These are phyloP conservation scores for Acronicta leporina DNA, from an alignment of 2,888 invertebrate species.

Conservation along the genomic window DNA sequence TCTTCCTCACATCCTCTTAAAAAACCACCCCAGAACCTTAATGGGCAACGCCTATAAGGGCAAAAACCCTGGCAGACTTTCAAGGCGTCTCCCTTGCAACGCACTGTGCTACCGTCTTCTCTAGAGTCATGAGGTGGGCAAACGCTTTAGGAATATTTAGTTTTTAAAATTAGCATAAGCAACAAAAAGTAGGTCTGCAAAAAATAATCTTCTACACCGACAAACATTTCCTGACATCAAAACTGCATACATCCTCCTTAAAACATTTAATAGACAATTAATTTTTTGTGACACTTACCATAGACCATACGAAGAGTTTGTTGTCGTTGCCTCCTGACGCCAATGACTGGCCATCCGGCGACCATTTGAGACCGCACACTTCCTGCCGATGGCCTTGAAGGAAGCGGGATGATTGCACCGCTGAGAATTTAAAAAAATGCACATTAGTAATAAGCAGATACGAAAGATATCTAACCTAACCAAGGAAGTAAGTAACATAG, in stretches of 20 bases:
- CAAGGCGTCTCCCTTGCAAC: no score
- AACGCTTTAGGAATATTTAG: no score
- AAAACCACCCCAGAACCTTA: no score
- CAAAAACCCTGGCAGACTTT: no score
- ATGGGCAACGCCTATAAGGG: no score
- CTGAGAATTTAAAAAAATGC: conserved; percentile 70
- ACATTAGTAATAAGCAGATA: conserved; percentile 1
- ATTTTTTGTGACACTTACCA: conserved; percentile 74
- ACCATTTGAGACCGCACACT: conserved; percentile 99
- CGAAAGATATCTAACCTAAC: no score
- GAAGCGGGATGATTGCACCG: conserved; percentile 92
- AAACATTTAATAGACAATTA: conserved; percentile 24
- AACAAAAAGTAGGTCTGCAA: no score
- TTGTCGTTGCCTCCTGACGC: conserved; percentile 99
- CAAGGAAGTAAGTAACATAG: no score
- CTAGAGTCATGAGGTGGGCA: no score
- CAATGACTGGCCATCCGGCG: conserved; percentile 98
- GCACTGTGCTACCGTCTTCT: no score
- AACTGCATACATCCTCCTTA: conserved; percentile 16
- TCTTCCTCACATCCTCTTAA: no score
- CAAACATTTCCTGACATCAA: conserved; percentile 9
- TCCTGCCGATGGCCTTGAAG: conserved; percentile 98
- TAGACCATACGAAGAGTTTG: conserved; percentile 97
- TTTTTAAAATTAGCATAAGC: no score
- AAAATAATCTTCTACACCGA: not conserved